phyloP scores from a whole-genome alignment of 2,888 invertebrate species.

The Malacosoma neustria region DNA sequence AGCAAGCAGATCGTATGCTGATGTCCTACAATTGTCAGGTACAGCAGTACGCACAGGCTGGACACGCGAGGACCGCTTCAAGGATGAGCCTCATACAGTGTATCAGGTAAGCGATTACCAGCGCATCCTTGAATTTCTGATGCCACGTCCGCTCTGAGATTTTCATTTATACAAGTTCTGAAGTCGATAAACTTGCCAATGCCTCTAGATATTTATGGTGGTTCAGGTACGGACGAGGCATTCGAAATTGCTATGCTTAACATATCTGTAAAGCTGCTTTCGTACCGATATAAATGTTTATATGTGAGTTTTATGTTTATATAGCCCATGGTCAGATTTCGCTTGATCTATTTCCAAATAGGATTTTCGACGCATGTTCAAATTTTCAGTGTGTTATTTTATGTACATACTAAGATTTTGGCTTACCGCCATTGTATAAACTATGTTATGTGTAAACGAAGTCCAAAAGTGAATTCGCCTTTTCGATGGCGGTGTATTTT shows the following conservation, averaged over 20 bases:
- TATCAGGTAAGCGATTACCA: slow-evolving; percentile 80
- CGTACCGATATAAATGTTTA: too few relatives aligned
- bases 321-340: neutral
- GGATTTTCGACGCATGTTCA: neutral
- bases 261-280: too few relatives aligned
- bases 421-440: neutral
- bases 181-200: too few relatives aligned
- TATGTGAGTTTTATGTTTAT: too few relatives aligned
- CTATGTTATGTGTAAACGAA: neutral
- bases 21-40: slow-evolving; percentile 73
- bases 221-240: too few relatives aligned
- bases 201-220: too few relatives aligned
- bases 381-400: neutral
- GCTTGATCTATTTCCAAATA: neutral
- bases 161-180: too few relatives aligned
- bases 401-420: neutral
- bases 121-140: too few relatives aligned
- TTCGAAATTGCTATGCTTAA: too few relatives aligned
- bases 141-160: too few relatives aligned
- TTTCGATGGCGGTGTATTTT: neutral
- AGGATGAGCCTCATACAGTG: slow-evolving; percentile 87
- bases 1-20: slow-evolving; percentile 69
- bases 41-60: slow-evolving; percentile 61
- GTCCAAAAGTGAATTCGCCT: neutral
- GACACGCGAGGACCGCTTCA: slow-evolving; percentile 49